A percentile compares a stretch with the other conserved stretches of the same genome.
Conservation (phyloP, 2,888 invertebrate species). For the Sclerodermus sp. region DNA sequence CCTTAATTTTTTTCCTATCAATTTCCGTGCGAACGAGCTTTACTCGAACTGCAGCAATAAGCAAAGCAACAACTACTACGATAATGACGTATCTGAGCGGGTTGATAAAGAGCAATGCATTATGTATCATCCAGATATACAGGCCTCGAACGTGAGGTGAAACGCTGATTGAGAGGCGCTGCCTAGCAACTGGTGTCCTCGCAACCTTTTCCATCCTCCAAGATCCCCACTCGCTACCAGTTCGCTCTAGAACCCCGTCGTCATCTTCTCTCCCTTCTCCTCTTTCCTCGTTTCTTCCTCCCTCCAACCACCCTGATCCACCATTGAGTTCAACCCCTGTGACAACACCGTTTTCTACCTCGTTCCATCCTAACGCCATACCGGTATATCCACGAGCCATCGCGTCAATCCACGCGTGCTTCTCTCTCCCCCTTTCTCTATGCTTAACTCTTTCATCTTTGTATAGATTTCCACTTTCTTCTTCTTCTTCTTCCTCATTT, state of each 20-base stretch:
- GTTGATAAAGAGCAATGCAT: slow-evolving; percentile 39
- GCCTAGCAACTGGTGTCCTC: slow-evolving; percentile 56
- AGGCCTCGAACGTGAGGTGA: slow-evolving; percentile 35
- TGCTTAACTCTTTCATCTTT: no score
- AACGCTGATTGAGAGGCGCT: slow-evolving; percentile 49
- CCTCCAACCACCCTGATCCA: not conserved
- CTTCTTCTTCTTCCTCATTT: no score
- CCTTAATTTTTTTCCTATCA: no score
- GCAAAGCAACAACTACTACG: slow-evolving; percentile 14
- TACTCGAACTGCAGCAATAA: slow-evolving; percentile 5
- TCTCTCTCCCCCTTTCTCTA: no score
- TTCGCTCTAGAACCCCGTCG: slow-evolving; percentile 8
- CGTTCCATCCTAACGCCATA: slow-evolving; percentile 4
- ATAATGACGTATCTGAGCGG: slow-evolving; percentile 8
- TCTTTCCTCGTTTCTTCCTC: slow-evolving; percentile 6
- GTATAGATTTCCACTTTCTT: no score
- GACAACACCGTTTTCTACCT: slow-evolving; percentile 1
- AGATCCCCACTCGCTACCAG: not conserved
- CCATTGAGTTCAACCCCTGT: not conserved
- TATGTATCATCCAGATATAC: slow-evolving; percentile 36
- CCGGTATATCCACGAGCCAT: no score
- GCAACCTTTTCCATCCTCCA: slow-evolving; percentile 29
- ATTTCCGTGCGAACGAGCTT: no score
- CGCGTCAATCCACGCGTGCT: no score
- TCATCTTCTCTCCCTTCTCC: slow-evolving; percentile 16